Base-by-base conservation (phyloP, 1,140 invertebrate genomes). In the Lepidurus apus region DNA sequence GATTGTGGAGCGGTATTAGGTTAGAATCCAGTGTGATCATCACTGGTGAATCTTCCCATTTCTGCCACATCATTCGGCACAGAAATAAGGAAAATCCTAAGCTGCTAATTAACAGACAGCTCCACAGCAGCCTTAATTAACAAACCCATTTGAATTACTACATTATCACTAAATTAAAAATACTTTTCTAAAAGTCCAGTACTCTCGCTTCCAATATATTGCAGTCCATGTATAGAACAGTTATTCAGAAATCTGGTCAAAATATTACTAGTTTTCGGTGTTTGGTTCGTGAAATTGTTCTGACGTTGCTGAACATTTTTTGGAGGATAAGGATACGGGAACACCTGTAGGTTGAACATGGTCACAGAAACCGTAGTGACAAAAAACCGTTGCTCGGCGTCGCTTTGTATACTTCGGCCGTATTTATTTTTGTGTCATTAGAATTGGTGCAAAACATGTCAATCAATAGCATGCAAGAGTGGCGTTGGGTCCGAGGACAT, bases 1-100 rank as follows among this genome's bases (percentile, higher is more conserved):
- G 88, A 81, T 90, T 88, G 89, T 90, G 91, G 65, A 91, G 90
- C 21, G 89, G 88, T 73, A 88, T 88, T 83, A 91, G 90, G 0
- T 89, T 91, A 42, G 89, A 90, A 81, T 91, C 89, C 80, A 91
- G 85, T 1, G 87, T 77, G 11, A 77, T 79, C 42, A 79, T 53
- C 3, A 79, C 76, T n/a, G 79, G 79, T 26, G 74, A 76, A 3
- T 77, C 53, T n/a, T 65, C 79, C 79, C 79, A 79, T 73, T 77
- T 78, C 7, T 74, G 73, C 77, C 73, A 78, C 77, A 78, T 74
- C 7, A 45, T 26, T 13, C 17, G 74, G 34, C 77, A 78, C 34
- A 74, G 74, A 43, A 73, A 78, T 21, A 65, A 21, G 53, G 53
- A 65, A 17, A 65, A 65, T n/a, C 9, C 8, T 7, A 65, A 21